Conservation (phyloP, 1,140 invertebrate genomes). For the Aethina tumida region DNA sequence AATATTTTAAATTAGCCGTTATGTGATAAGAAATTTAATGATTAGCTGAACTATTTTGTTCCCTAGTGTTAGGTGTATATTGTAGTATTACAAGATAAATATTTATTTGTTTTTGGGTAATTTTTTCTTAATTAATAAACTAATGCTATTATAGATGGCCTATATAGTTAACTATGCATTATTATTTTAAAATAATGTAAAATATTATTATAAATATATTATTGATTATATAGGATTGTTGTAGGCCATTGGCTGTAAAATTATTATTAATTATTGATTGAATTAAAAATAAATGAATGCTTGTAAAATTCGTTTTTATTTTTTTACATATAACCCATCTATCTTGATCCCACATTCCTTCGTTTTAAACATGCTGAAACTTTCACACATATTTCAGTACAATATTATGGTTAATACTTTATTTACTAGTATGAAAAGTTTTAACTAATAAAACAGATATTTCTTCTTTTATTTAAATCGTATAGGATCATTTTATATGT, state of each 20-base stretch:
- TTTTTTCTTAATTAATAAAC: constrained; percentile 1
- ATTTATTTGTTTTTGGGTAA: too few species aligned
- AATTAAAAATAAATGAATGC: constrained; percentile 30
- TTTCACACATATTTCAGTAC: too few species aligned
- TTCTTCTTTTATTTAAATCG: too few species aligned
- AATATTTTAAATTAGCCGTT: constrained; percentile 3
- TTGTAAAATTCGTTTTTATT: constrained; percentile 21
- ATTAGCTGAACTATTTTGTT: constrained; percentile 1
- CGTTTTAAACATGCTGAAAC: too few species aligned
- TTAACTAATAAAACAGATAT: too few species aligned
- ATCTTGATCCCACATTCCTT: too few species aligned
- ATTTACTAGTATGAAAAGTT: too few species aligned
- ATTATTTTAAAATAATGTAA: constrained; percentile 21
- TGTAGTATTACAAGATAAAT: constrained; percentile 1
- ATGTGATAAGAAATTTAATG: constrained; percentile 1
- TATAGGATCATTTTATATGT: too few species aligned
- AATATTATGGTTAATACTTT: too few species aligned
- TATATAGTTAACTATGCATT: constrained; percentile 15
- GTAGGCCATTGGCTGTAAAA: constrained; percentile 31
- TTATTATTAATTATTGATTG: constrained; percentile 30
- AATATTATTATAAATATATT: constrained; percentile 20
- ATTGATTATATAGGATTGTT: constrained; percentile 30
- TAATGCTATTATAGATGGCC: constrained; percentile 17
- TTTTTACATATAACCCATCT: too few species aligned
- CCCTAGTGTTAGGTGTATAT: background rate